phyloP scores from a whole-genome alignment of 92 coral and sea anemone species.

The Bergia sp. region DNA sequence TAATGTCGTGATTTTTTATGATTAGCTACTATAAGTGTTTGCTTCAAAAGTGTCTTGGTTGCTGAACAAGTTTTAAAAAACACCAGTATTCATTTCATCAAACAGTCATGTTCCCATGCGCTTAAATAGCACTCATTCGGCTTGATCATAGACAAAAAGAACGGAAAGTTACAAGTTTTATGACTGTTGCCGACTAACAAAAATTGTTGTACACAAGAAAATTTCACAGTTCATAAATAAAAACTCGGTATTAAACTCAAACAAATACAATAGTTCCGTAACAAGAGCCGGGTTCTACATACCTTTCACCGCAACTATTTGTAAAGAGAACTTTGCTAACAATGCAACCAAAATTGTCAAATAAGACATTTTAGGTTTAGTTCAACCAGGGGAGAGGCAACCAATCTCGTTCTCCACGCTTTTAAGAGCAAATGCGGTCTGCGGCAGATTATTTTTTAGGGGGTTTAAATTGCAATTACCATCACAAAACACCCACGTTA shows the following conservation, averaged over 20 bases:
- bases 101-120: neutral
- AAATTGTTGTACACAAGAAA: neutral
- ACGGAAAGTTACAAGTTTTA: too few species aligned
- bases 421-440: neutral
- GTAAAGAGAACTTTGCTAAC: slow-evolving; percentile 8
- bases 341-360: neutral
- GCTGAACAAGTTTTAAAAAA: neutral
- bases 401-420: neutral
- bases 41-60: neutral
- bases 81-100: neutral
- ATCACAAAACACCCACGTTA: slow-evolving; percentile 38
- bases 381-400: neutral
- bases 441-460: slow-evolving; percentile 2
- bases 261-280: too few species aligned
- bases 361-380: neutral
- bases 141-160: neutral
- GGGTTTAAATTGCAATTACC: slow-evolving; percentile 20
- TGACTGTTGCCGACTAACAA: too few species aligned
- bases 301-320: slow-evolving; percentile 13
- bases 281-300: neutral
- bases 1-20: neutral
- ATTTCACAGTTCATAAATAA: neutral
- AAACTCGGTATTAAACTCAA: neutral
- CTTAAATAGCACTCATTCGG: neutral
- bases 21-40: neutral